phyloP scores from a whole-genome alignment of 2,888 invertebrate genomes.

The Diploptera punctata region DNA sequence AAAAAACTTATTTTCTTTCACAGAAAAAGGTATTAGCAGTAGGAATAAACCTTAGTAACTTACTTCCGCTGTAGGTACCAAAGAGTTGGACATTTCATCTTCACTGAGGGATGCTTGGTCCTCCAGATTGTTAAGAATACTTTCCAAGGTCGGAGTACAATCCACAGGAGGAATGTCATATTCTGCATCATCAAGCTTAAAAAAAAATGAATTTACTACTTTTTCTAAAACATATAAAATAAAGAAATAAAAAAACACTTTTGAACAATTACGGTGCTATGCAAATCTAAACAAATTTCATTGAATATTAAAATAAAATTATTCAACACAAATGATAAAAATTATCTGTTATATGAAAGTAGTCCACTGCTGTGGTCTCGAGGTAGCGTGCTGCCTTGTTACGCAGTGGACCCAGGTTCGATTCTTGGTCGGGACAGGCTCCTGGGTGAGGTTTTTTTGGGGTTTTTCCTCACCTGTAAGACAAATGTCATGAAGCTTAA shows the following conservation, averaged over 20 bases:
- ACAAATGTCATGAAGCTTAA: no score
- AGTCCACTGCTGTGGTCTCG: neutral
- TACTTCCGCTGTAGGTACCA: slow-evolving; percentile 43
- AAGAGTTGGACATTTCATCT: slow-evolving; percentile 46
- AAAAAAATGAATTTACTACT: slow-evolving; percentile 43
- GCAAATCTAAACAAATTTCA: neutral
- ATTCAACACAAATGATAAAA: neutral
- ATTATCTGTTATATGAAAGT: neutral
- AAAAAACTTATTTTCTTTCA: no score
- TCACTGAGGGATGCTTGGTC: slow-evolving; percentile 49
- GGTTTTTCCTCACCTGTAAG: no score
- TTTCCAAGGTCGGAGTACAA: slow-evolving; percentile 78
- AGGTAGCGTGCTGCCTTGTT: no score
- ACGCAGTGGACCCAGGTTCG: no score
- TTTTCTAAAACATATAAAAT: neutral
- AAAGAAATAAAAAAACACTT: neutral
- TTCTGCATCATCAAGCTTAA: slow-evolving; percentile 80
- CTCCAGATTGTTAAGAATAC: slow-evolving; percentile 74
- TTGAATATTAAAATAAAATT: neutral
- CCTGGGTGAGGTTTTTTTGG: no score
- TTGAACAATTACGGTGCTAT: neutral
- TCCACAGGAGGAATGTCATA: slow-evolving; percentile 81
- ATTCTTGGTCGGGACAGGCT: no score
- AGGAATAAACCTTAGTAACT: neutral
- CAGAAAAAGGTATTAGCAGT: no score